Evolutionary conservation across 2,113 vertebrate genomes (phyloP).

Genomic region (Plestiodon gilberti): DNA sequence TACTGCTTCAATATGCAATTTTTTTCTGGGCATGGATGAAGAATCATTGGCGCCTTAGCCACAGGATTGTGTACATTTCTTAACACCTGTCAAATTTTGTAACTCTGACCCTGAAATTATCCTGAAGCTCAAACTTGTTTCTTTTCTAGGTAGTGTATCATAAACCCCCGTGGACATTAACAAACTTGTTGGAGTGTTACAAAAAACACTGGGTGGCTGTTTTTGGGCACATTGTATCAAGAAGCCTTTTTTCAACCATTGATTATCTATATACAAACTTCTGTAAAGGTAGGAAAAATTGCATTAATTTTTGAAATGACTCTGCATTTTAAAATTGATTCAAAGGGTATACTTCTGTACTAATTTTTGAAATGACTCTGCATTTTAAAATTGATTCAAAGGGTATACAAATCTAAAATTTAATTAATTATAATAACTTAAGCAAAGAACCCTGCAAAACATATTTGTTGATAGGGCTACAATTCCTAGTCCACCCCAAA

Average conservation of each 20-base stretch:
- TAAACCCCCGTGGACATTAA: slow-evolving; percentile 91
- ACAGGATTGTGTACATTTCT: background rate
- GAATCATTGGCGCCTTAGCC: background rate
- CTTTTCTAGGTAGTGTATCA: slow-evolving; percentile 82
- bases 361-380: rapidly evolving
- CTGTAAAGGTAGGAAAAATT: slow-evolving; percentile 76
- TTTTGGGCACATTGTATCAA: slow-evolving; percentile 85
- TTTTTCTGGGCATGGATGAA: background rate
- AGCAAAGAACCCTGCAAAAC: no score
- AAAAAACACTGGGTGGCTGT: slow-evolving; percentile 94
- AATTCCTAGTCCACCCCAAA: background rate
- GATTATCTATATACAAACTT: slow-evolving; percentile 80
- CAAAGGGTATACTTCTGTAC: background rate
- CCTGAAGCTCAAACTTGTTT: background rate
- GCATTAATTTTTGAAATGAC: rapidly evolving
- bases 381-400: background rate
- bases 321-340: background rate
- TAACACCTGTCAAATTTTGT: no score
- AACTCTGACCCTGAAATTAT: background rate
- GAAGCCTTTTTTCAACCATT: slow-evolving; percentile 76
- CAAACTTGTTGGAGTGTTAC: slow-evolving; percentile 84
- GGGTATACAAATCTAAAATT: background rate
- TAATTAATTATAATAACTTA: background rate
- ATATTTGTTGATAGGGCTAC: no score
- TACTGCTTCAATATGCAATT: background rate